Base-by-base conservation (phyloP, 2,113 vertebrate species). In the Cyanoliseus patagonus region DNA sequence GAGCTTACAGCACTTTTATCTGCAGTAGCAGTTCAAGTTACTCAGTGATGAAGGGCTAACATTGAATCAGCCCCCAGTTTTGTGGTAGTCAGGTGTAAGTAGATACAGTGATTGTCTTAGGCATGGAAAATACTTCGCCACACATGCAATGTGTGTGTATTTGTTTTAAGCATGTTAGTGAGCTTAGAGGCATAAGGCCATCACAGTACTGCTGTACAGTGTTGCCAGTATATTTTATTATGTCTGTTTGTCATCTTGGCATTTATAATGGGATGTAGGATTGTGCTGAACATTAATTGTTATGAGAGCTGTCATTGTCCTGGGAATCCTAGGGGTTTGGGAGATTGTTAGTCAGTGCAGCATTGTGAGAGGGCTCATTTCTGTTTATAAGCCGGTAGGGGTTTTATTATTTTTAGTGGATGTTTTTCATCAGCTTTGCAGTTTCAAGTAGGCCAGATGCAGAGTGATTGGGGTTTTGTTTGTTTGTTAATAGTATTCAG, bases 381-480 rank as follows among this genome's bases (percentile, higher is more conserved):
- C 64, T 81, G 31, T 69, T 80, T 67, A 33, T n/a, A 75, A 81
- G 15, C 37, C 20, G 2, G 3, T 41, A 52, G 42, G 13, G 15
- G 16, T 31, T 13, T 20, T 53, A 6, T 31, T 94, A 24, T 75
- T 83, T 96, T 85, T 66, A 70, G 76, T 13, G 55, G 47, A 15
- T 63, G 28, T 74, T 95, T 84, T 73, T 83, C 35, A 17, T 63
- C 79, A 51, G 61, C 66, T 84, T 87, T 91, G 39, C 51, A 83
- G 23, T 84, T 85, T 79, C 63, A 72, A 73, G 66, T 82, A 86
- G 76, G 57, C 83, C 86, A 85, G 63, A 46, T 90, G 55, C 44
- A 25, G 59, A 62, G 15, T 59, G 66, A 30, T 23, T 77, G 44
- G 20, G 6, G 1, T 6, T 89, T 83, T 20, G 24, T 68, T 83